Conservation (phyloP, 2,113 vertebrate species). For the Scopus umbretta region DNA sequence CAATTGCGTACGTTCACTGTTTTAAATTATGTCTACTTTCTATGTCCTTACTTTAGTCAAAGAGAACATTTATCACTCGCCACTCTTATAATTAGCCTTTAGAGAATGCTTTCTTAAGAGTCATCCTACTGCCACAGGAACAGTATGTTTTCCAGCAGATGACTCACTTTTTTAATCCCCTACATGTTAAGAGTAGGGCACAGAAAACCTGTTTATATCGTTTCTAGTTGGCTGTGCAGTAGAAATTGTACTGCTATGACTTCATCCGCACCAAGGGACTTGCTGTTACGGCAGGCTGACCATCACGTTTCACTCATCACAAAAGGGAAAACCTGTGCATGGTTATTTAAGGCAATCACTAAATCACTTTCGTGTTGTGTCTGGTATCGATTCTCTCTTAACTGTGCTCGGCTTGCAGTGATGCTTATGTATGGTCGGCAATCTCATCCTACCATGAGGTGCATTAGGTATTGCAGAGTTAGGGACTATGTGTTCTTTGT, state of each 20-base stretch:
- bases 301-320: background rate
- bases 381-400: background rate
- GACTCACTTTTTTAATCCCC: background rate
- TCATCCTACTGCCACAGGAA: background rate
- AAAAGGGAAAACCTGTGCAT: background rate
- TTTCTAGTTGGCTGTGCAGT: background rate
- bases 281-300: background rate
- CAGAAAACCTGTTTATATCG: background rate
- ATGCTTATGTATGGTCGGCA: background rate
- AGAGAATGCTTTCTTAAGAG: background rate
- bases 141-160: background rate
- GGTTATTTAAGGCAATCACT: constrained; percentile 22
- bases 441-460: background rate
- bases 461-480: background rate
- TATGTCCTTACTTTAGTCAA: background rate
- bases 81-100: background rate
- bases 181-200: background rate
- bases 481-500: background rate
- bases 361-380: background rate
- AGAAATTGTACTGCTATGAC: background rate
- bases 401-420: background rate
- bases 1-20: background rate
- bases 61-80: background rate
- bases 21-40: background rate
- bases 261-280: background rate